Percentiles rank a stretch among this genome's conserved stretches.
Conservation (phyloP, 1,140 invertebrate genomes). For the Orchesella cincta region DNA sequence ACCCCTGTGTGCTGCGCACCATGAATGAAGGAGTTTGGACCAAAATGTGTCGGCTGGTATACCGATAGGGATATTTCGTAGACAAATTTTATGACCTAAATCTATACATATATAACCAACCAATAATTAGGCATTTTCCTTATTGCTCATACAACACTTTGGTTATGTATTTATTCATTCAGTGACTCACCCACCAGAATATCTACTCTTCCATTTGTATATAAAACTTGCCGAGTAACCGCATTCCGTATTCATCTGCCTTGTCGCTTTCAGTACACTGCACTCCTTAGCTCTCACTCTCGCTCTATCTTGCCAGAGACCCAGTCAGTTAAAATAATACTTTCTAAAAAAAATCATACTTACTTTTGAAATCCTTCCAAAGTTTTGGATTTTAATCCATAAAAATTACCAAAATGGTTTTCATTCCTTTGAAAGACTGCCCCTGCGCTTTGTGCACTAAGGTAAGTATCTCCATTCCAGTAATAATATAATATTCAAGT, state of each 20-base stretch:
- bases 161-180: background rate
- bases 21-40: background rate
- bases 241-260: background rate
- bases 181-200: slow-evolving; percentile 14
- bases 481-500: background rate
- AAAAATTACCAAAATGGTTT: slow-evolving; percentile 33
- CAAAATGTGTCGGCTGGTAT: background rate
- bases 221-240: background rate
- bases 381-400: background rate
- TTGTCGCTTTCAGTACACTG: background rate
- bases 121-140: background rate
- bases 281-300: background rate
- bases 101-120: too few relatives aligned
- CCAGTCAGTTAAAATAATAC: too few relatives aligned
- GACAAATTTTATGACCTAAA: background rate
- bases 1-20: background rate
- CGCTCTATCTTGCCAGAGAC: background rate
- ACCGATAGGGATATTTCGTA: background rate
- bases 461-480: slow-evolving; percentile 16
- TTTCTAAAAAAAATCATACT: background rate
- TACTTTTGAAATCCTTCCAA: background rate
- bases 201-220: slow-evolving; percentile 8
- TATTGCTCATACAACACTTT: background rate
- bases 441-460: slow-evolving; percentile 37
- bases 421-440: slow-evolving; percentile 37